phyloP scores from a whole-genome alignment of 2,888 invertebrate species.

The Exocentrus adspersus region DNA sequence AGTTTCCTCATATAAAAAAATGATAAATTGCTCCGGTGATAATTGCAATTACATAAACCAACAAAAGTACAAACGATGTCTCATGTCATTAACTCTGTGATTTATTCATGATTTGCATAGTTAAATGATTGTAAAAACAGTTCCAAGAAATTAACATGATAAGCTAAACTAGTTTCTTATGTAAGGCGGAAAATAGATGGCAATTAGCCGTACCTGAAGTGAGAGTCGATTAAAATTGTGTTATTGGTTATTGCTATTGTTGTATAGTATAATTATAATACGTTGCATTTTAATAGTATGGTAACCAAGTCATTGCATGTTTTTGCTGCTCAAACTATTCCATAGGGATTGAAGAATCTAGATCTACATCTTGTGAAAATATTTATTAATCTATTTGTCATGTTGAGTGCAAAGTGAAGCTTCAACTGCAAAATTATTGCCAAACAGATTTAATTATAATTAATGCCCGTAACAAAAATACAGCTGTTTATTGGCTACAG shows the following conservation, averaged over 20 bases:
- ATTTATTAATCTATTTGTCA: too few relatives aligned
- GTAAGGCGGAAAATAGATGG: not conserved
- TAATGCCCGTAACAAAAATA: too few relatives aligned
- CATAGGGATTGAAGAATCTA: too few relatives aligned
- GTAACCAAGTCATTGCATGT: too few relatives aligned
- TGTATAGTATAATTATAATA: constrained; percentile 10
- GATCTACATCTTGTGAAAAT: too few relatives aligned
- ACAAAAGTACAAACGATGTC: constrained; percentile 19
- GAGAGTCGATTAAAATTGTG: constrained; percentile 6
- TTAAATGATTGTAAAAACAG: constrained; percentile 19
- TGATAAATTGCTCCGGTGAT: not conserved
- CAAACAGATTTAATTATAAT: too few relatives aligned
- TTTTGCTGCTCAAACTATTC: too few relatives aligned
- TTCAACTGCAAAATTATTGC: too few relatives aligned
- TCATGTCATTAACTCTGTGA: constrained; percentile 12
- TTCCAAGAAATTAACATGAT: constrained; percentile 17
- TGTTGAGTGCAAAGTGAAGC: too few relatives aligned
- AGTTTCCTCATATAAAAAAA: not conserved
- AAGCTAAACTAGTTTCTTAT: constrained; percentile 18
- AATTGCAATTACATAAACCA: not conserved
- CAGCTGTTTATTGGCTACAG: too few relatives aligned
- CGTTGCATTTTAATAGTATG: too few relatives aligned
- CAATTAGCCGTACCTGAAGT: constrained; percentile 7
- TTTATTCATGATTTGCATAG: constrained; percentile 29
- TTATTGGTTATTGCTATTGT: constrained; percentile 8